Evolutionary conservation across 2,888 invertebrate genomes (phyloP).

Genomic region (Anticlea derivata): DNA sequence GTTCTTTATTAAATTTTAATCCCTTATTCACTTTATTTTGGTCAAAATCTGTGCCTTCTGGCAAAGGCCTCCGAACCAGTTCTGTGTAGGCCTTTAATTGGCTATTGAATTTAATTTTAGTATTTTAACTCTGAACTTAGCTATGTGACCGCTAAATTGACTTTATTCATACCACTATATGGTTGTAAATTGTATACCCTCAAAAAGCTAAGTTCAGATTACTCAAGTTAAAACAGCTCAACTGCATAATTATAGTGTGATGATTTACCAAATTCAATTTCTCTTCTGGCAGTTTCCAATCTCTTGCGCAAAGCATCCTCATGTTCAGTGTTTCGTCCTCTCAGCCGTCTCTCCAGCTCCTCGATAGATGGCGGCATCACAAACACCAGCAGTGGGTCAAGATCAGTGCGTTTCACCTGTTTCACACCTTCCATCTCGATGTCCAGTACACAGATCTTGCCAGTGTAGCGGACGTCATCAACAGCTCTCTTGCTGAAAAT

Average conservation of each 20-base stretch:
- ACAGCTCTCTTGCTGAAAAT: slow-evolving; percentile 92
- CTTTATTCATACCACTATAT: no score
- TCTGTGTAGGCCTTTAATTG: no score
- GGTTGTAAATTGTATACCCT: no score
- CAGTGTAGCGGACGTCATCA: slow-evolving; percentile 89
- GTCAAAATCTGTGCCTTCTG: no score
- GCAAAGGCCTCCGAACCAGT: no score
- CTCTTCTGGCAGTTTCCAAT: slow-evolving; percentile 89
- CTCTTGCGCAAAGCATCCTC: slow-evolving; percentile 92
- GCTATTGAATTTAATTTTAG: no score
- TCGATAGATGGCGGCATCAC: slow-evolving; percentile 95
- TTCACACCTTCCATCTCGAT: slow-evolving; percentile 98
- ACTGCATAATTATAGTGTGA: neutral
- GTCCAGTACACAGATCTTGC: slow-evolving; percentile 96
- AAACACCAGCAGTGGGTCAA: slow-evolving; percentile 94
- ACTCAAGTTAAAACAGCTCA: no score
- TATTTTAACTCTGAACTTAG: no score
- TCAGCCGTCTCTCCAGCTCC: slow-evolving; percentile 89
- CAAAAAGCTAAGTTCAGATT: no score
- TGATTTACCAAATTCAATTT: slow-evolving; percentile 92
- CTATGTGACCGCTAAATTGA: no score
- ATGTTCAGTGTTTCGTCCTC: slow-evolving; percentile 94
- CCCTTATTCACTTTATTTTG: no score
- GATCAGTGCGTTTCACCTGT: slow-evolving; percentile 89
- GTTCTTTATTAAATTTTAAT: no score